Conservation (phyloP, 2,797 vertebrate species). For the Micromesistius poutassou region DNA sequence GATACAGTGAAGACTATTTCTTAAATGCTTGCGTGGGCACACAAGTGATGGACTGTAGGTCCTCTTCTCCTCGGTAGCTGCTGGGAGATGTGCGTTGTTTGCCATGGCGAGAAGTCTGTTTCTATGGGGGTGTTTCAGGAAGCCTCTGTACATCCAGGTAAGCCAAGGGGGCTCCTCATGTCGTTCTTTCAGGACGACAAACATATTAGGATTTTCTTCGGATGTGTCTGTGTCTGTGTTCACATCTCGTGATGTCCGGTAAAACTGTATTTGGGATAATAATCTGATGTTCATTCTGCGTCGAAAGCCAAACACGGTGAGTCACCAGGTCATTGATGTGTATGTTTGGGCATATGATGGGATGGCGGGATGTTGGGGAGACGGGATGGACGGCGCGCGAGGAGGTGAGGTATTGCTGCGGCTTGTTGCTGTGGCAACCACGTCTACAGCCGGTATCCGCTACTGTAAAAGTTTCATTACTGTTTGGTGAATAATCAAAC, state of each 20-base stretch:
- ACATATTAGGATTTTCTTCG: not conserved
- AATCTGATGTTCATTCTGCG: not conserved
- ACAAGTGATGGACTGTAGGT: not conserved
- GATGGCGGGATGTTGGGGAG: not conserved
- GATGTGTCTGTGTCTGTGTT: not conserved
- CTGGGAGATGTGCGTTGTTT: no score
- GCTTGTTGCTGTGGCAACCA: conserved; percentile 72
- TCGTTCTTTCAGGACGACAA: not conserved
- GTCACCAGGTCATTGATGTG: not conserved
- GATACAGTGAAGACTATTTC: no score
- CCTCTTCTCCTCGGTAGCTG: not conserved
- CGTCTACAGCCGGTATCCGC: conserved; percentile 22
- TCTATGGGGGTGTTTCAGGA: conserved; percentile 83
- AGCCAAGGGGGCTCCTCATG: conserved; percentile 46
- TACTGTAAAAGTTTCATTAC: not conserved
- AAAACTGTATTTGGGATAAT: not conserved
- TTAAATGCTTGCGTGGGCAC: not conserved
- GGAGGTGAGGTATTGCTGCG: not conserved
- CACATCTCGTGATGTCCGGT: not conserved
- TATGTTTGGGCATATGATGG: not conserved
- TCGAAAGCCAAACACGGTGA: not conserved
- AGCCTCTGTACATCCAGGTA: conserved; percentile 84
- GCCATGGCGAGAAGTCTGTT: conserved; percentile 85
- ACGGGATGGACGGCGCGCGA: not conserved
- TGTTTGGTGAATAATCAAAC: not conserved